Conservation (phyloP, 2,797 vertebrate genomes). For the Acipenser ruthenus region DNA sequence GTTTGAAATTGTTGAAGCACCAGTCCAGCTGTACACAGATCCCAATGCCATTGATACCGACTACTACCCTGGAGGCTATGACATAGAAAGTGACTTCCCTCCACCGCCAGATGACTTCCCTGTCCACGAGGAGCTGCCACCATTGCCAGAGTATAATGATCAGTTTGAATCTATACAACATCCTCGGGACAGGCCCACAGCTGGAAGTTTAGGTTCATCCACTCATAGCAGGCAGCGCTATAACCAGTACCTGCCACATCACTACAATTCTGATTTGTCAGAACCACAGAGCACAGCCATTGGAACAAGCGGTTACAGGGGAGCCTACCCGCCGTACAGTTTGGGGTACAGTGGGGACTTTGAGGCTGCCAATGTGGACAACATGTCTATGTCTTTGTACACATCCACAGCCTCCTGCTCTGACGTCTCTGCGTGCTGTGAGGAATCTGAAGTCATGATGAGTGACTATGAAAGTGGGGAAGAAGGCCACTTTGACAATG, state of each 20-base stretch:
- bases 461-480: slow-evolving; percentile 95
- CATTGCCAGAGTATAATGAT: slow-evolving; percentile 73
- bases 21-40: slow-evolving; percentile 80
- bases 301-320: slow-evolving; percentile 57
- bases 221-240: slow-evolving; percentile 74
- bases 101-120: slow-evolving; percentile 90
- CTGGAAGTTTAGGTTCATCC: slow-evolving; percentile 61
- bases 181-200: slow-evolving; percentile 50
- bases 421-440: slow-evolving; percentile 91
- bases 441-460: slow-evolving; percentile 91
- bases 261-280: slow-evolving; percentile 68
- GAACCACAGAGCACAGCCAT: slow-evolving; percentile 60
- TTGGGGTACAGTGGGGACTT: slow-evolving; percentile 71
- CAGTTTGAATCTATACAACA: slow-evolving; percentile 80
- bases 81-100: slow-evolving; percentile 95
- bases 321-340: slow-evolving; percentile 55
- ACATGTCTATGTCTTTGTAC: slow-evolving; percentile 85
- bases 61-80: slow-evolving; percentile 95
- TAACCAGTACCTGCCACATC: slow-evolving; percentile 82
- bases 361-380: slow-evolving; percentile 73
- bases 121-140: slow-evolving; percentile 79
- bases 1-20: slow-evolving; percentile 86
- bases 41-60: slow-evolving; percentile 87
- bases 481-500: slow-evolving; percentile 74
- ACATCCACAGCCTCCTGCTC: slow-evolving; percentile 94